These are phyloP conservation scores for Drosophila burlai DNA, from an alignment of 1,140 invertebrate genomes.

Conservation along the genomic window DNA sequence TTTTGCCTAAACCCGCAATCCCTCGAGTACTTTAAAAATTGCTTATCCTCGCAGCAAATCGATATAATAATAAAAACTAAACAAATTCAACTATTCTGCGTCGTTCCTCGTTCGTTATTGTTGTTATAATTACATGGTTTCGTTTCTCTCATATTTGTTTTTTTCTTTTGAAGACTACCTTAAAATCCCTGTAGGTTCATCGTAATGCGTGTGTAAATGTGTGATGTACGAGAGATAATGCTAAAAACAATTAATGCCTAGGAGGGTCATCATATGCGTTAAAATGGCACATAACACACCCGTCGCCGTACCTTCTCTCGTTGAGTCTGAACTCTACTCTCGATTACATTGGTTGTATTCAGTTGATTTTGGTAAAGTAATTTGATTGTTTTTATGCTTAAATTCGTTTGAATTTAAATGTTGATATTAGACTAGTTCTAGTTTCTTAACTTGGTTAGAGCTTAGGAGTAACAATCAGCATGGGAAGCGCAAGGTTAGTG, in stretches of 20 bases:
- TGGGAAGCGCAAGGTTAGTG: constrained; percentile 57
- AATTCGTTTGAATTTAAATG: constrained; percentile 80
- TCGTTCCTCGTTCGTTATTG: constrained; percentile 15
- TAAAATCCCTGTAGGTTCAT: constrained; percentile 85
- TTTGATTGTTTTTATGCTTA: constrained; percentile 83
- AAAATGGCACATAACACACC: constrained; percentile 54
- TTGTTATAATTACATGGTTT: constrained; percentile 54
- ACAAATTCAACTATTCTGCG: constrained; percentile 72
- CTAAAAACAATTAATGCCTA: constrained; percentile 52
- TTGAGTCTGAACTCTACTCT: constrained; percentile 36
- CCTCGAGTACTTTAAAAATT: constrained; percentile 68
- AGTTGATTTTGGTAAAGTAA: constrained; percentile 72
- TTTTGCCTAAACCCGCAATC: constrained; percentile 74
- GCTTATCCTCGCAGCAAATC: constrained; percentile 64
- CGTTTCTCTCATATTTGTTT: constrained; percentile 45
- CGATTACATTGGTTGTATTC: constrained; percentile 45
- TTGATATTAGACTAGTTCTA: constrained; percentile 73
- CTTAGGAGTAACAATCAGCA: constrained; percentile 53
- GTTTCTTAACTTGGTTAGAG: constrained; percentile 32
- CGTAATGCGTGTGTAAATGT: constrained; percentile 54
- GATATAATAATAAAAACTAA: constrained; percentile 59
- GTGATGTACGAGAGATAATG: constrained; percentile 47
- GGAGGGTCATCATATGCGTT: constrained; percentile 33
- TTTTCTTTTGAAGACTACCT: constrained; percentile 73
- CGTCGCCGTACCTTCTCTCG: constrained; percentile 3